Evolutionary conservation across 2,888 invertebrate species (phyloP), one percentile per base, ranked within the genome.

Genomic region (Apotomis betuletana): DNA sequence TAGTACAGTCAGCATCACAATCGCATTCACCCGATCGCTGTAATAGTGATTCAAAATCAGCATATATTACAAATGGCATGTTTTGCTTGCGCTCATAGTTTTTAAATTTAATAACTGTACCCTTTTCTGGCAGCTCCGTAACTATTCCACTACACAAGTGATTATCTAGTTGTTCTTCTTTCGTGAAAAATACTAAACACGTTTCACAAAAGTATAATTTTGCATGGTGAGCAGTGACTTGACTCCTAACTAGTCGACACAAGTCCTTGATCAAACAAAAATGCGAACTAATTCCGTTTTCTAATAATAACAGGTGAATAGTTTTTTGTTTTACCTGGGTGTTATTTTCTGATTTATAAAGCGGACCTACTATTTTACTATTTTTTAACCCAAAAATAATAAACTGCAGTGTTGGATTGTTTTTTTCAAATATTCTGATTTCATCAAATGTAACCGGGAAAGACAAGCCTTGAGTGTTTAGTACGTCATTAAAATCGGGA

Each of bases 41-140:
- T 38, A 74, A 62, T 46, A 74, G 15, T 38, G 38, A 64, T 58
- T 74, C 71, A 61, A 71, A 74, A 54, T 72, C 71, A 3, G 72
- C 74, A 49, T 44, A 44, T 6, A 44, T 44, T 44, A 44, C 44
- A 44, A 44, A 44, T 44, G 44, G 44, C 44, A 44, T 72, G 69
- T 74, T 59, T 73, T 74, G 72, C 61, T 57, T 67, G 6, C 73
- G 54, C 10, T 69, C 69, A 62, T 74, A 74, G 49, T 72, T 61
- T 59, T 74, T 73, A 57, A 74, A 74, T 59, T 74, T n/a, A 36
- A 67, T 58, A 3, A 67, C 57, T 38, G 71, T 13, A 0, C 69
- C 61, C 44, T 71, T 55, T 58, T 74, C 58, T 12, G 74, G 70
- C 52, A 74, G 70, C 4, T 62, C 49, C 12, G 67, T 70, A 6